Percentiles rank a stretch among this genome's conserved stretches.
These are phyloP conservation scores for Apogon hyalosoma DNA, from an alignment of 2,797 vertebrate genomes.

Conservation along the genomic window DNA sequence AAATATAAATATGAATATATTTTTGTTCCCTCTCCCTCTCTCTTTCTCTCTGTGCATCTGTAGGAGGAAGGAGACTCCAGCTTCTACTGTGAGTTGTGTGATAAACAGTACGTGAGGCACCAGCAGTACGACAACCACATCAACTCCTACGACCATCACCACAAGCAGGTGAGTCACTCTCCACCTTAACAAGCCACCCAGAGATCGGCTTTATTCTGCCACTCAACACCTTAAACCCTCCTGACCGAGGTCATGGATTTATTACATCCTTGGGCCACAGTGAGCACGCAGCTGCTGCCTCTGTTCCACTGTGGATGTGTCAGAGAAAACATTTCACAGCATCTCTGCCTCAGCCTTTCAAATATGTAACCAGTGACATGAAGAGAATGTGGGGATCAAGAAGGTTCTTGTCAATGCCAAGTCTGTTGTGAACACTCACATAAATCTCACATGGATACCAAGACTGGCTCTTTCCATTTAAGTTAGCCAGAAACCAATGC, in stretches of 20 bases:
- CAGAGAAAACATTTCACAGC: too few species aligned
- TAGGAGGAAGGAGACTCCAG: slow-evolving; percentile 90
- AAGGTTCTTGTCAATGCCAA: too few species aligned
- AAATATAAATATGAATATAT: background rate
- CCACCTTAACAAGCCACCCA: slow-evolving; percentile 30
- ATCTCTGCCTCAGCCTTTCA: too few species aligned
- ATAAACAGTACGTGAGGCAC: slow-evolving; percentile 97
- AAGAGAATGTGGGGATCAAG: too few species aligned
- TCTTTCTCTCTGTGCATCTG: background rate
- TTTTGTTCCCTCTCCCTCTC: background rate
- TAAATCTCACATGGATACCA: too few species aligned
- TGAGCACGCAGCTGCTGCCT: slow-evolving; percentile 27
- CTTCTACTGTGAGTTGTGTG: slow-evolving; percentile 96
- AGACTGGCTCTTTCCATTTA: too few species aligned
- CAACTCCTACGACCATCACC: slow-evolving; percentile 98
- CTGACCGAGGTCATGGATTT: slow-evolving; percentile 42
- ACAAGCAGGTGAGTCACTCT: slow-evolving; percentile 91
- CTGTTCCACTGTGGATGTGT: slow-evolving; percentile 10
- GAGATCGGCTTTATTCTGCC: slow-evolving; percentile 20
- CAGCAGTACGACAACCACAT: slow-evolving; percentile 99
- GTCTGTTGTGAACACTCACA: too few species aligned
- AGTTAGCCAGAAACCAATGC: too few species aligned
- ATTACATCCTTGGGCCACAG: slow-evolving; percentile 19
- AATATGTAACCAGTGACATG: too few species aligned
- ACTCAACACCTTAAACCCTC: slow-evolving; percentile 18